phyloP scores from a whole-genome alignment of 2,113 vertebrate species.

The Neolamprologus hecqui region DNA sequence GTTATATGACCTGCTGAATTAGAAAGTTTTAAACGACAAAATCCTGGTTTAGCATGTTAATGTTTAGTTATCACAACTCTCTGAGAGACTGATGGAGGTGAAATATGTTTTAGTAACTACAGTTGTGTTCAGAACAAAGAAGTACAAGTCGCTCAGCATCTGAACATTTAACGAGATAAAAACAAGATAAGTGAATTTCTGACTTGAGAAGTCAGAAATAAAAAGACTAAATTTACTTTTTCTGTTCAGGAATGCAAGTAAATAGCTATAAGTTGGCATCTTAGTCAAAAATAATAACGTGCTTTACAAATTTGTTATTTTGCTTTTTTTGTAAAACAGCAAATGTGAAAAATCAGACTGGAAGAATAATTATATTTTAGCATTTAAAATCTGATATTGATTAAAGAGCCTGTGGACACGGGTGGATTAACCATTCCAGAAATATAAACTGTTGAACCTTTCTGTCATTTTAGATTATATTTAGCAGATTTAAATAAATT shows the following conservation, averaged over 20 bases:
- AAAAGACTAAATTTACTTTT: fast-evolving
- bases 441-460: not conserved
- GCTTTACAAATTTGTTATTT: not conserved
- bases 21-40: fast-evolving
- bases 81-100: fast-evolving
- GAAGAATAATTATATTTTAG: not conserved
- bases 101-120: not conserved
- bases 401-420: not conserved
- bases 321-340: not conserved
- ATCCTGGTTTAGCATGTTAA: not conserved
- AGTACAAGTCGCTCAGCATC: not conserved
- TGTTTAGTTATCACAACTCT: not conserved
- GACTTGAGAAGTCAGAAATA: not conserved
- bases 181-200: not conserved
- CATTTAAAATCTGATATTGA: not conserved
- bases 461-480: not conserved
- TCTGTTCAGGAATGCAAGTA: not conserved
- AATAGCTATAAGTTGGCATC: not conserved
- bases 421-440: not conserved
- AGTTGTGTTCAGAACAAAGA: not conserved
- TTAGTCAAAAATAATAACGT: not conserved
- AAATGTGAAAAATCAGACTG: not conserved
- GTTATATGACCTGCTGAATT: not conserved
- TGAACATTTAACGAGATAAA: not conserved
- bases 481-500: not conserved